These are phyloP conservation scores for Phasia obesa DNA, from an alignment of 2,888 invertebrate genomes.

Conservation along the genomic window DNA sequence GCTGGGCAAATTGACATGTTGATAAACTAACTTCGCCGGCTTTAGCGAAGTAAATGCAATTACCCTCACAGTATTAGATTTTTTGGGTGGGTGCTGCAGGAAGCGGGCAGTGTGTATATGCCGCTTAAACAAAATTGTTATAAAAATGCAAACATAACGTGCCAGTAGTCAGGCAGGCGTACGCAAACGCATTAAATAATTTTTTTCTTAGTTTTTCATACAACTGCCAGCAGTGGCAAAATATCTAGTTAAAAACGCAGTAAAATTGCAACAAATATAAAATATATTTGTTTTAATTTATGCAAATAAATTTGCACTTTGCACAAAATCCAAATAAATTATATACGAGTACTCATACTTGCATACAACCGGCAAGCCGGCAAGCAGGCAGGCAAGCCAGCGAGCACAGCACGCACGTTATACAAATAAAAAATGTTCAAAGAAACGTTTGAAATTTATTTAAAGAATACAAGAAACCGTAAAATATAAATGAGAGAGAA, in stretches of 20 bases:
- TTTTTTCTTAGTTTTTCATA: constrained; percentile 2
- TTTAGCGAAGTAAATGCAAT: constrained; percentile 53
- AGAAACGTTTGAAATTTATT: constrained; percentile 20
- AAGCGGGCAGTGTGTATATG: neutral
- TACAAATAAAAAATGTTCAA: neutral
- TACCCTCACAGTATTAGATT: neutral
- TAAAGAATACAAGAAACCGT: constrained; percentile 40
- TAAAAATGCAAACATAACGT: neutral
- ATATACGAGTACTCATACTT: neutral
- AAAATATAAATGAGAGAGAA: constrained; percentile 49
- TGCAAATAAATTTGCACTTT: constrained; percentile 80
- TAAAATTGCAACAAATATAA: constrained; percentile 12
- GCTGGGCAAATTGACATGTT: constrained; percentile 57
- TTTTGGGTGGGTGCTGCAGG: neutral
- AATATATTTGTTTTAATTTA: constrained; percentile 74
- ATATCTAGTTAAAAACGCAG: constrained; percentile 24
- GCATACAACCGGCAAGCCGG: neutral
- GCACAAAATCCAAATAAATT: constrained; percentile 71
- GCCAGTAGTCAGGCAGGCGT: constrained; percentile 3
- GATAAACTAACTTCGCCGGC: constrained; percentile 55
- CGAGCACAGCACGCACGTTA: constrained; percentile 57
- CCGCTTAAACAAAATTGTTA: neutral
- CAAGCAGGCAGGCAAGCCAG: constrained; percentile 4
- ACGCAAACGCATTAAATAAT: constrained; percentile 40
- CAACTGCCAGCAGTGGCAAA: constrained; percentile 11